Conservation (phyloP, 2,888 invertebrate species). For the Nymphalis c-album region DNA sequence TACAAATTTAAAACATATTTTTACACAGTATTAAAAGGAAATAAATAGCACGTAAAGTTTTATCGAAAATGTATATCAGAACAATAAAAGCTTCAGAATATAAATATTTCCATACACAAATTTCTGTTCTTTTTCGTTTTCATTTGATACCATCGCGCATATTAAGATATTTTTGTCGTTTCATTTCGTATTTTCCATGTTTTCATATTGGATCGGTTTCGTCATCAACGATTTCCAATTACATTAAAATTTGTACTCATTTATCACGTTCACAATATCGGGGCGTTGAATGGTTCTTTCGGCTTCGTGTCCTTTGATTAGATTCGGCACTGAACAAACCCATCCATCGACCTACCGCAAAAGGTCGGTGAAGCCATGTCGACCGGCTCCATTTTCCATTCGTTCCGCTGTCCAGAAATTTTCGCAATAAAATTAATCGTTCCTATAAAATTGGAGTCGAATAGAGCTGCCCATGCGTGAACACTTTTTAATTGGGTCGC, state of each 20-base stretch:
- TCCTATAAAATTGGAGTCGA: conserved; percentile 77
- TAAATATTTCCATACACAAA: neutral
- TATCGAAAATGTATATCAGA: conserved; percentile 4
- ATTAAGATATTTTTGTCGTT: conserved; percentile 43
- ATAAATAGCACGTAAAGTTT: neutral
- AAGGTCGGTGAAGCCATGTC: conserved; percentile 64
- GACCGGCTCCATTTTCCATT: conserved; percentile 68
- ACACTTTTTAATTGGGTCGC: conserved; percentile 79
- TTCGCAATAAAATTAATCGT: conserved; percentile 81
- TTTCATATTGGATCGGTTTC: conserved; percentile 46
- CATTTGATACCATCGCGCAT: conserved; percentile 19
- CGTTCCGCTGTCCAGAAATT: conserved; percentile 79
- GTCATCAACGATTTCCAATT: conserved; percentile 61
- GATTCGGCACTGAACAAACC: conserved; percentile 63
- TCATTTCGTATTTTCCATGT: conserved; percentile 29
- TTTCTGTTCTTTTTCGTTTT: conserved; percentile 1
- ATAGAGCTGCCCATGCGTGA: conserved; percentile 77
- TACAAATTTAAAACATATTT: no score
- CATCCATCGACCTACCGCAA: conserved; percentile 71
- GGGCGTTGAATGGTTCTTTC: conserved; percentile 52
- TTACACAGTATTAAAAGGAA: no score
- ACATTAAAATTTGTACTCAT: conserved; percentile 70
- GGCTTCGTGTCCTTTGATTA: conserved; percentile 67
- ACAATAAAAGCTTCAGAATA: neutral
- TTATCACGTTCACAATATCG: conserved; percentile 58